Conservation (phyloP, 2,113 vertebrate genomes). For the Triplophysa siluroides region DNA sequence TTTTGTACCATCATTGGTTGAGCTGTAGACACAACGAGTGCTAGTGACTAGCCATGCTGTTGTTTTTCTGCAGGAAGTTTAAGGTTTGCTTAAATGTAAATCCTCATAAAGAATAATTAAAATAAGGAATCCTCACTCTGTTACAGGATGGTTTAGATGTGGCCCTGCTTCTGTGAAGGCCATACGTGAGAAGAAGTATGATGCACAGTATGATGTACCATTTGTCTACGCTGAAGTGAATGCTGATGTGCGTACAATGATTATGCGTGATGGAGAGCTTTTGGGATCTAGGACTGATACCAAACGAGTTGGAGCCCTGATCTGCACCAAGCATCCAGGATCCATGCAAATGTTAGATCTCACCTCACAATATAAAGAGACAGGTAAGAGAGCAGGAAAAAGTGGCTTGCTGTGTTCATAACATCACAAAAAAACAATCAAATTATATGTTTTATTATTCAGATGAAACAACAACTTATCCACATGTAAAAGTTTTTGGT, state of each 20-base stretch:
- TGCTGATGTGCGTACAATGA: constrained; percentile 66
- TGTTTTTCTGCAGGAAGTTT: too few species aligned
- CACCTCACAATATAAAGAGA: constrained; percentile 71
- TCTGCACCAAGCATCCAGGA: constrained; percentile 72
- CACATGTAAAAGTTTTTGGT: too few species aligned
- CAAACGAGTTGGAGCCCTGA: constrained; percentile 66
- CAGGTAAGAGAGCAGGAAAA: constrained; percentile 51
- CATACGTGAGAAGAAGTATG: constrained; percentile 68
- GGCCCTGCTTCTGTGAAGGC: constrained; percentile 81
- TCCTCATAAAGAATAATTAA: too few species aligned
- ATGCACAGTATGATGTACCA: constrained; percentile 76
- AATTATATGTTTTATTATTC: background rate
- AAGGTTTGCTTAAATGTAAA: too few species aligned
- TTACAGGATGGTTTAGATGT: constrained; percentile 78
- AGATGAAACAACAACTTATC: background rate
- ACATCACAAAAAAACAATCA: background rate
- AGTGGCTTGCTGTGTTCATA: background rate
- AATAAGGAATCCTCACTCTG: background rate
- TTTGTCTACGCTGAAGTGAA: constrained; percentile 86
- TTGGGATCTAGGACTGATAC: constrained; percentile 54
- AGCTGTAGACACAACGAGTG: too few species aligned
- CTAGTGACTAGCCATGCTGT: too few species aligned
- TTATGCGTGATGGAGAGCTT: constrained; percentile 50
- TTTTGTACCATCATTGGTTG: background rate
- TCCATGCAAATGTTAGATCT: constrained; percentile 58